Percentiles rank a stretch among this genome's conserved stretches.
Evolutionary conservation across 2,113 vertebrate species (phyloP).

Genomic region (Glaucidium brasilianum): DNA sequence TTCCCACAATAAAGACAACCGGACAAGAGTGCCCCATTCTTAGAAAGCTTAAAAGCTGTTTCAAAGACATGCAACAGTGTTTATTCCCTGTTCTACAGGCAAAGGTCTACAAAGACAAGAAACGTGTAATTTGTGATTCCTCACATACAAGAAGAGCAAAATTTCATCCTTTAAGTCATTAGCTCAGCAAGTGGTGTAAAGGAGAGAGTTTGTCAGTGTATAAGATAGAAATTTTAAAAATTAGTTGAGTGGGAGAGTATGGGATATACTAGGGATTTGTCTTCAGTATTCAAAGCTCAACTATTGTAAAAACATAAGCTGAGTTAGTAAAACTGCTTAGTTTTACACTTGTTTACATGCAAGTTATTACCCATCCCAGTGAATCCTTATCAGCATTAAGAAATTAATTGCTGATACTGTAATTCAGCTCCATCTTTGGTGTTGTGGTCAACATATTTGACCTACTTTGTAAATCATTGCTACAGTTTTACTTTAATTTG

Average conservation of each 20-base stretch:
- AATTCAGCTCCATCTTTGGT: not conserved
- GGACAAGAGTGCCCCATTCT: not conserved
- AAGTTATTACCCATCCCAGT: not conserved
- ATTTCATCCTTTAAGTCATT: not conserved
- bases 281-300: not conserved
- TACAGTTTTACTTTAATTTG: not conserved
- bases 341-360: not conserved
- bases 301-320: not conserved
- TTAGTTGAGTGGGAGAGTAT: not conserved
- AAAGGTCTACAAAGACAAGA: not conserved
- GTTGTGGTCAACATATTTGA: not conserved
- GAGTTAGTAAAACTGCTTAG: not conserved
- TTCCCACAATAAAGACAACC: not conserved
- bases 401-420: not conserved
- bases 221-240: not conserved
- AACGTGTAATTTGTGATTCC: not conserved
- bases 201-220: not conserved
- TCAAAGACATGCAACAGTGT: not conserved
- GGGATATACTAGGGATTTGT: not conserved
- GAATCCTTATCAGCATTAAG: not conserved
- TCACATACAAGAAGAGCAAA: not conserved
- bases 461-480: not conserved
- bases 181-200: not conserved
- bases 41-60: not conserved
- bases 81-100: not conserved